phyloP scores from a whole-genome alignment of 2,797 vertebrate species.

The Microctenopoma lineatum region DNA sequence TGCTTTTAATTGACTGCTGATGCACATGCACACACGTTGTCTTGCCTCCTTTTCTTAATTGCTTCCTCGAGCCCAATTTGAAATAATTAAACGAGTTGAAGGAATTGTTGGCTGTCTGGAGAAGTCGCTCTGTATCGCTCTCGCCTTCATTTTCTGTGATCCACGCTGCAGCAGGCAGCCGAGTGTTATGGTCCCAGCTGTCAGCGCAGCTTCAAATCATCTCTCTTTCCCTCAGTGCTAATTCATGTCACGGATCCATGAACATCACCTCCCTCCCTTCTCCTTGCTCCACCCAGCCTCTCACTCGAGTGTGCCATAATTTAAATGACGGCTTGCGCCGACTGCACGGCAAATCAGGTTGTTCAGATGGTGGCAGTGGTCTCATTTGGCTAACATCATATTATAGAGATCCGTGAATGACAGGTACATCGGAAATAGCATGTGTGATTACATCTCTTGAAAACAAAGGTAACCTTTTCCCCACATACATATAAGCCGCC shows the following conservation, averaged over 20 bases:
- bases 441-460: constrained; percentile 47
- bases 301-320: constrained; percentile 40
- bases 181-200: constrained; percentile 65
- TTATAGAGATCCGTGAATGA: constrained; percentile 29
- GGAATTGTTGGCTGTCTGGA: constrained; percentile 62
- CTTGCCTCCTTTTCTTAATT: constrained; percentile 69
- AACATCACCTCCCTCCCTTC: constrained; percentile 36
- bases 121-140: constrained; percentile 48
- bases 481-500: constrained; percentile 24
- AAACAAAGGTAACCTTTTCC: constrained; percentile 33
- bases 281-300: constrained; percentile 27
- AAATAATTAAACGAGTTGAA: constrained; percentile 79
- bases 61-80: constrained; percentile 76
- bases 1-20: constrained; percentile 54
- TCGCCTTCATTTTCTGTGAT: constrained; percentile 40
- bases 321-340: constrained; percentile 47
- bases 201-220: constrained; percentile 59
- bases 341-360: constrained; percentile 39
- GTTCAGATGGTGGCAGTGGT: constrained; percentile 36
- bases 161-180: constrained; percentile 55
- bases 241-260: constrained; percentile 56
- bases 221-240: constrained; percentile 57
- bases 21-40: constrained; percentile 45
- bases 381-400: constrained; percentile 46
- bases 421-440: constrained; percentile 25